Evolutionary conservation across 37 sponge, comb jelly and placozoan species (phyloP).

Genomic region (Cliona cf. orientalis): DNA sequence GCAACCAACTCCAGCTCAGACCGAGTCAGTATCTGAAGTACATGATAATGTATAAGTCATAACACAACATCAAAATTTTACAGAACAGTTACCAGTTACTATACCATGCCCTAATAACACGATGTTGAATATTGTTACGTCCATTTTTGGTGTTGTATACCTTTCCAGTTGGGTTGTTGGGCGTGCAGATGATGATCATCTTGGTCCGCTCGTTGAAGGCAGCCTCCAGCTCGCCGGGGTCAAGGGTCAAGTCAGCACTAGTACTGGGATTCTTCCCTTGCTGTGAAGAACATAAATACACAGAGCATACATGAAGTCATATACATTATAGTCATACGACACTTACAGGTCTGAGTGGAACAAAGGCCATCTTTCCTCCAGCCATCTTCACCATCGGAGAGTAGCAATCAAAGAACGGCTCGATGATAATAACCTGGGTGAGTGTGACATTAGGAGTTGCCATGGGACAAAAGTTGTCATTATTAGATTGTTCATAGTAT

Average conservation of each 20-base stretch:
- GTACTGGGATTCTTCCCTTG: constrained; percentile 52
- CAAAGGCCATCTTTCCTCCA: constrained; percentile 73
- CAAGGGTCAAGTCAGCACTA: constrained; percentile 80
- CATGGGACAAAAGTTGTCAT: not conserved
- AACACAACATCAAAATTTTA: too few species aligned
- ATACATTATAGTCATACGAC: not conserved
- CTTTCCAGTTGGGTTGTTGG: constrained; percentile 96
- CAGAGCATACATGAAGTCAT: not conserved
- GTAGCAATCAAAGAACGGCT: constrained; percentile 98
- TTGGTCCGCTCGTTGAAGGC: constrained; percentile 92
- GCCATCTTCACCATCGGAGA: constrained; percentile 75
- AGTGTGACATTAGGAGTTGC: not conserved
- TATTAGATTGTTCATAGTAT: not conserved
- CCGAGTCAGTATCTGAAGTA: constrained; percentile 63
- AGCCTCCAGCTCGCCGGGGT: constrained; percentile 77
- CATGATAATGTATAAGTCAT: not conserved
- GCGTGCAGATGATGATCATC: constrained; percentile 89
- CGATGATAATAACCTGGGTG: constrained; percentile 88
- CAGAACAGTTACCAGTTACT: too few species aligned
- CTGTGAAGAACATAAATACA: constrained; percentile 21
- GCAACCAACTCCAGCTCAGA: constrained; percentile 92
- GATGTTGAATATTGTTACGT: too few species aligned
- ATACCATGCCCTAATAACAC: too few species aligned
- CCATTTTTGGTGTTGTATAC: too few species aligned
- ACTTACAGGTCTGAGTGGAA: constrained; percentile 85